Base-by-base conservation (phyloP, 2,113 vertebrate species). In the Podilymbus podiceps region DNA sequence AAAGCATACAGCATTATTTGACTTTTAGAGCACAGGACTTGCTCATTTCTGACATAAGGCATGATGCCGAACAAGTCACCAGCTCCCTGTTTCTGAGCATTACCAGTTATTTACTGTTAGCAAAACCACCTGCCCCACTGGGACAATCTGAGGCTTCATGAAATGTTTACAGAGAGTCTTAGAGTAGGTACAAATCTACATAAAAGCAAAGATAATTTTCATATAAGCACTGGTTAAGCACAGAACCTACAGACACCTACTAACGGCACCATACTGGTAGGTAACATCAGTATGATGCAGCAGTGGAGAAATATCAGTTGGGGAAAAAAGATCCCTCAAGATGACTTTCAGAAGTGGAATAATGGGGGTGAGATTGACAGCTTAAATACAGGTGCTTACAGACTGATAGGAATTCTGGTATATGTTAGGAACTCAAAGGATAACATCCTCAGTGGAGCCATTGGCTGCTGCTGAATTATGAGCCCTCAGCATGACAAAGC, bases 381-480 rank as follows among this genome's bases (percentile, higher is more conserved):
- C 55, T 31, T 38, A 66, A 80, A 80, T 5, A 67, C n/a, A 83
- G 50, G 50, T 71, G 94, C 53, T 69, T 64, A 22, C 52, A 89
- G 50, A n/a, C 52, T 47, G 80, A 81, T 4, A 71, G 79, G 83
- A 81, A 90, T 52, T 7, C 62, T 75, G 47, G 56, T 81, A 23
- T 24, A 72, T 2, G 16, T 59, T 55, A 73, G 25, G 33, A 93
- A 72, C 74, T 69, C 58, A 42, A 80, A 66, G 55, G 85, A 77
- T 53, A 91, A 86, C 44, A 72, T 38, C 68, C 71, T 85, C 66
- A 85, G 62, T 46, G 88, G 62, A 89, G 59, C 56, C 58, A 73
- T 44, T 68, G 78, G 80, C 85, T 94, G 73, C 62, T 73, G 85
- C 31, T 92, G 55, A 96, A 88, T 88, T 91, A 96, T 66, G 82